These are phyloP conservation scores for Coleophora deauratella DNA, from an alignment of 2,888 invertebrate genomes.

Conservation along the genomic window DNA sequence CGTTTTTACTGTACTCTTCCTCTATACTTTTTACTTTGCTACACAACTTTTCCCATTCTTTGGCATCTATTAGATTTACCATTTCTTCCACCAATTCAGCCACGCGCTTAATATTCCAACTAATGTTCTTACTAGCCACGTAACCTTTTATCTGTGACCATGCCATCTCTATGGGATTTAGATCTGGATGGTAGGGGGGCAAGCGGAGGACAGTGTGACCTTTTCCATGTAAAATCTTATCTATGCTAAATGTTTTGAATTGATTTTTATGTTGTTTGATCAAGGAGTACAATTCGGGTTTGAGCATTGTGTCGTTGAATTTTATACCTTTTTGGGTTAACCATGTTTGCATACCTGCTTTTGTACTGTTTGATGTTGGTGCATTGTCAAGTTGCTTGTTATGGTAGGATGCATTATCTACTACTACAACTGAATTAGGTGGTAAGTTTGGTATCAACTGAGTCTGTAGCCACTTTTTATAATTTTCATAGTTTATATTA, in stretches of 20 bases:
- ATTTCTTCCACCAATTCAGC: constrained; percentile 14
- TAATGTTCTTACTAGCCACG: neutral
- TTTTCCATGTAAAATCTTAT: constrained; percentile 11
- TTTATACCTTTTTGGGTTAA: constrained; percentile 13
- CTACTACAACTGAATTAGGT: constrained; percentile 14
- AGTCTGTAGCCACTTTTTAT: constrained; percentile 19
- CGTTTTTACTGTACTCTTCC: constrained; percentile 10
- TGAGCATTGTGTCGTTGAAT: neutral
- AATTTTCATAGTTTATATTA: constrained; percentile 11
- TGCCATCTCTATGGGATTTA: constrained; percentile 16
- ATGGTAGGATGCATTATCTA: constrained; percentile 23
- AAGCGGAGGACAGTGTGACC: constrained; percentile 14
- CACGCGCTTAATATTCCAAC: constrained; percentile 5
- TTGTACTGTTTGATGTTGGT: constrained; percentile 14
- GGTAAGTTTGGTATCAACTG: constrained; percentile 22
- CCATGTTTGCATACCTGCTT: constrained; percentile 17
- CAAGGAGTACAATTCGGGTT: neutral
- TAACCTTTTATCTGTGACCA: constrained; percentile 10
- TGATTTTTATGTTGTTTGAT: neutral
- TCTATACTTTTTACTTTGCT: constrained; percentile 13
- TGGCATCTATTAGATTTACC: constrained; percentile 12
- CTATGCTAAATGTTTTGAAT: neutral
- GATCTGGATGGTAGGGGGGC: constrained; percentile 19
- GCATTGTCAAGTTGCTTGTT: constrained; percentile 15
- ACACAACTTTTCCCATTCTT: constrained; percentile 13